These are phyloP conservation scores for Dryoscopus gambensis DNA, from an alignment of 2,113 vertebrate species.

Conservation along the genomic window DNA sequence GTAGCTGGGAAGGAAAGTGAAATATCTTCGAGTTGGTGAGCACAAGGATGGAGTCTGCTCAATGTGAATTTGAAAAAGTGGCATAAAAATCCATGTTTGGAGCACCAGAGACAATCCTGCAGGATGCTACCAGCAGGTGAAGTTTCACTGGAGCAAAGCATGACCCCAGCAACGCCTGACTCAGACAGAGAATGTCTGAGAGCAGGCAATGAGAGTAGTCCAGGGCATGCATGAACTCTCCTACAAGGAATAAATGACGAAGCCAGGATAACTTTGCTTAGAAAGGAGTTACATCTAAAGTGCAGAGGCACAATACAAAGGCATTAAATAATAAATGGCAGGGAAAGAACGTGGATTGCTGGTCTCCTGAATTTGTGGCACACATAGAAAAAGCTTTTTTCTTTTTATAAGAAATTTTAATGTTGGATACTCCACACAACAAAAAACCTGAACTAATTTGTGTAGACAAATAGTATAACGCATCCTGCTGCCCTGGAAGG, in stretches of 20 bases:
- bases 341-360: not conserved
- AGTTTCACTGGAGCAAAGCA: not conserved
- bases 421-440: not conserved
- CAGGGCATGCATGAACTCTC: not conserved
- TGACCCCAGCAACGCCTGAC: not conserved
- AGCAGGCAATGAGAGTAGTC: not conserved
- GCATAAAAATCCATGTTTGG: not conserved
- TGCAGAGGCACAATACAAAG: not conserved
- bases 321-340: not conserved
- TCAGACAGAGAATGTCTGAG: not conserved
- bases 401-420: not conserved
- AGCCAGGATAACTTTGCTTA: not conserved
- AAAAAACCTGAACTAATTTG: not conserved
- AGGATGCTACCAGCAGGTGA: not conserved
- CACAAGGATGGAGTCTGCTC: not conserved
- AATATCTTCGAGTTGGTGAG: fast-evolving
- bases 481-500: not conserved
- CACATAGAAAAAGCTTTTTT: not conserved
- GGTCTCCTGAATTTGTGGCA: not conserved
- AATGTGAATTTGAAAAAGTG: not conserved
- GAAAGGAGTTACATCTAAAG: not conserved
- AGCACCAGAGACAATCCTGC: not conserved
- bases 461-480: not conserved
- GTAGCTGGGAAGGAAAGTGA: not conserved
- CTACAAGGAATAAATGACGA: not conserved